phyloP scores from a whole-genome alignment of 1,140 invertebrate genomes.

The Lineus longissimus region DNA sequence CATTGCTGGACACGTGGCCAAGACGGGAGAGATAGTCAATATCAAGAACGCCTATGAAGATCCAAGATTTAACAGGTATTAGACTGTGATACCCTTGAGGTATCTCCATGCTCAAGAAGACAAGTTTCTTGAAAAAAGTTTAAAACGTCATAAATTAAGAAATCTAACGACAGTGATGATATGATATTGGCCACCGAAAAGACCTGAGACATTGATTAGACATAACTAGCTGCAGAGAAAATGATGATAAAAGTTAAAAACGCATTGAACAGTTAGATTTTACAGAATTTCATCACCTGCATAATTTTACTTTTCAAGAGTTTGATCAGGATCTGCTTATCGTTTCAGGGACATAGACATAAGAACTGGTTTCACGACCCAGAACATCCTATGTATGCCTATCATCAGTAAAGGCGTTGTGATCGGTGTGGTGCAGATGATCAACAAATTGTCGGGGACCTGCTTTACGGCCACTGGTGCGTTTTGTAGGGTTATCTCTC shows the following conservation, averaged over 20 bases:
- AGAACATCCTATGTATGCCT: slow-evolving; percentile 45
- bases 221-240: no score
- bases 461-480: slow-evolving; percentile 26
- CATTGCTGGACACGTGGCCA: slow-evolving; percentile 90
- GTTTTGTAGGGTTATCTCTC: not conserved
- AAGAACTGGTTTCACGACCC: slow-evolving; percentile 71
- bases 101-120: not conserved
- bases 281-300: no score
- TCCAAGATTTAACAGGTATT: slow-evolving; percentile 75
- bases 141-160: not conserved
- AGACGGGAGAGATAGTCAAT: slow-evolving; percentile 81
- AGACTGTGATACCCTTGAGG: slow-evolving; percentile 59
- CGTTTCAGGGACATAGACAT: slow-evolving; percentile 64
- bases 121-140: no score
- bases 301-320: no score
- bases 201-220: not conserved
- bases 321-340: no score
- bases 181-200: not conserved
- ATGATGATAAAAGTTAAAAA: no score
- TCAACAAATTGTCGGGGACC: slow-evolving; percentile 29
- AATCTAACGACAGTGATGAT: not conserved
- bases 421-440: slow-evolving; percentile 37
- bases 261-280: no score
- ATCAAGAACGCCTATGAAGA: slow-evolving; percentile 84
- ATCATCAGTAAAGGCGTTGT: slow-evolving; percentile 28